A percentile compares a stretch with the other conserved stretches of the same genome.
phyloP scores from a whole-genome alignment of 2,113 vertebrate genomes.

The Neopipo cinnamomea region DNA sequence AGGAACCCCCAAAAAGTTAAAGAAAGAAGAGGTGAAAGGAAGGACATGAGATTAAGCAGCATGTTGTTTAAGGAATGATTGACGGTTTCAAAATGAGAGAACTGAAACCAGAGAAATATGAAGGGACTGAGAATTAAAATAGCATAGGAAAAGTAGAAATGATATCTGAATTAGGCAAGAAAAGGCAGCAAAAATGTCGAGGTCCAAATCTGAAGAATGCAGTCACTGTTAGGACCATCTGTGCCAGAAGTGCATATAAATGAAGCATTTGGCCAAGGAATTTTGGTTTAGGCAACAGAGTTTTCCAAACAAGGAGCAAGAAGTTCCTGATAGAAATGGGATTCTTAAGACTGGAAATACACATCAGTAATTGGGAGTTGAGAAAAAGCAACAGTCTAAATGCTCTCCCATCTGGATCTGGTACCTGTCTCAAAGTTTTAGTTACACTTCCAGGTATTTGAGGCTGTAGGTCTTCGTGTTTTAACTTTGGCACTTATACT shows the following conservation, averaged over 20 bases:
- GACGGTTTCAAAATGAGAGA: neutral
- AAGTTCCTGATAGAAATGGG: neutral
- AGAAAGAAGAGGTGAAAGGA: neutral
- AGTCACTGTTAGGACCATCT: neutral
- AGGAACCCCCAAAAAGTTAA: neutral
- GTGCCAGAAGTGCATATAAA: neutral
- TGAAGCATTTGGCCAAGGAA: neutral
- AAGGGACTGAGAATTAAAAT: neutral
- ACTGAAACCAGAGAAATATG: neutral
- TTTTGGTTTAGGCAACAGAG: neutral
- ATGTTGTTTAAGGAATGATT: neutral
- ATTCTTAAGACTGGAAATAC: neutral
- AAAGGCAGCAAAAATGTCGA: neutral
- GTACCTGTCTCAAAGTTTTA: neutral
- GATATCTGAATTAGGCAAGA: neutral
- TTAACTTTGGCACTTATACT: neutral
- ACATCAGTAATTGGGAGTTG: neutral
- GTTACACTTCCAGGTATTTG: neutral
- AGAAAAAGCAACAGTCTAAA: neutral
- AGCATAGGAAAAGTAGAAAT: neutral
- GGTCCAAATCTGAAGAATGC: neutral
- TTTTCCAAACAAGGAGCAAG: neutral
- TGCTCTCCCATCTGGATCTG: neutral
- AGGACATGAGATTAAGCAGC: neutral
- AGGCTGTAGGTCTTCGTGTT: neutral